A percentile compares a stretch with the other conserved stretches of the same genome.
phyloP scores from a whole-genome alignment of 1,140 invertebrate species.

The Lepeophtheirus salmonis region DNA sequence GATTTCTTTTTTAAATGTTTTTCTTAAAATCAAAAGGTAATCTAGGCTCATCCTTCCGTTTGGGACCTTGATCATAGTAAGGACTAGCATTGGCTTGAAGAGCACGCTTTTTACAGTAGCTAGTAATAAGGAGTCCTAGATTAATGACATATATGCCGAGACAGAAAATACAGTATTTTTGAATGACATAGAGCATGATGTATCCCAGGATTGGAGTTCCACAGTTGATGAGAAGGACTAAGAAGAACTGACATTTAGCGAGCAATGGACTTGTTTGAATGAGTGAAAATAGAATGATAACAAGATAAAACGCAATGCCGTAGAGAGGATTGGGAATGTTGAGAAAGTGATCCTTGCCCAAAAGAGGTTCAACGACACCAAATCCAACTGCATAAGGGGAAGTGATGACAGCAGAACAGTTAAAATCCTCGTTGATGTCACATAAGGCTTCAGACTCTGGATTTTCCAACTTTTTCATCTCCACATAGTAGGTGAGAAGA shows the following conservation, averaged over 20 bases:
- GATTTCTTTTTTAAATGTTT: neutral
- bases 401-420: neutral
- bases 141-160: neutral
- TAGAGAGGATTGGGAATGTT: conserved; percentile 22
- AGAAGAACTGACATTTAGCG: neutral
- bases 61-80: neutral
- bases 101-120: neutral
- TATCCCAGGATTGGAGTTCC: neutral
- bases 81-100: neutral
- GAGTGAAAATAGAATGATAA: neutral
- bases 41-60: neutral
- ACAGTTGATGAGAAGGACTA: neutral
- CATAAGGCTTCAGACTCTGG: neutral
- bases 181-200: neutral
- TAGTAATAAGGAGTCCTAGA: neutral
- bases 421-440: neutral
- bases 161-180: neutral
- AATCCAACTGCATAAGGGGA: conserved; percentile 12
- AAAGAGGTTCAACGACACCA: conserved; percentile 16
- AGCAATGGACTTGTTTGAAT: neutral
- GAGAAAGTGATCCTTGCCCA: conserved; percentile 18
- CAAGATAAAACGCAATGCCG: neutral
- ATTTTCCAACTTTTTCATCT: neutral
- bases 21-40: neutral
- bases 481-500: neutral